phyloP scores from a whole-genome alignment of 2,888 invertebrate species.

The Lepidonotus clava region DNA sequence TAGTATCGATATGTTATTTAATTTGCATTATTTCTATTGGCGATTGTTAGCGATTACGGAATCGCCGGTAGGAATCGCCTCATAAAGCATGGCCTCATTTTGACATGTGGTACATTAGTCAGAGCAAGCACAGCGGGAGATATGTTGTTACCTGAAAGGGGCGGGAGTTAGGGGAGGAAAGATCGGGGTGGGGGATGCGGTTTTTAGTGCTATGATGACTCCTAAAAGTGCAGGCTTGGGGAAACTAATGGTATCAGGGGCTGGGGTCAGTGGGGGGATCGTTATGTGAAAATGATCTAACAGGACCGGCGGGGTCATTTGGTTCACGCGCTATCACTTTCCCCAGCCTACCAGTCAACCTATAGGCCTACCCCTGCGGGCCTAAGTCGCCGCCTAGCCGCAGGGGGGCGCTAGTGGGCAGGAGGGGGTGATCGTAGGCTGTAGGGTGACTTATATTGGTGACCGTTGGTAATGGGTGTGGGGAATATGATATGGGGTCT shows the following conservation, averaged over 20 bases:
- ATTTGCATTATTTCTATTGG: too few relatives aligned
- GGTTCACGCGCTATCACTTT: conserved; percentile 10
- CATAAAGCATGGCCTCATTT: too few relatives aligned
- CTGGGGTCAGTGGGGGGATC: neutral
- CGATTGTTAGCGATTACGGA: too few relatives aligned
- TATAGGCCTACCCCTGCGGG: too few relatives aligned
- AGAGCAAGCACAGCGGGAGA: neutral
- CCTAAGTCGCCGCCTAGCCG: too few relatives aligned
- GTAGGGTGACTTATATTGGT: too few relatives aligned
- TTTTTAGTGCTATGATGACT: conserved; percentile 28
- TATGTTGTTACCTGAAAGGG: neutral
- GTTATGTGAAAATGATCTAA: conserved; percentile 38
- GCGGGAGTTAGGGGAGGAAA: neutral
- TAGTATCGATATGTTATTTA: too few relatives aligned
- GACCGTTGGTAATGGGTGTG: neutral
- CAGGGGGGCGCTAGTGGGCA: too few relatives aligned
- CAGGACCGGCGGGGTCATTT: conserved; percentile 21
- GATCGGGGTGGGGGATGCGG: neutral
- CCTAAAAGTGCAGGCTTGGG: conserved; percentile 13
- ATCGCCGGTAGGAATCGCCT: too few relatives aligned
- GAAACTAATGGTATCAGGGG: conserved; percentile 25
- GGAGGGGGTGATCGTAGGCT: too few relatives aligned
- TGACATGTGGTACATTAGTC: neutral
- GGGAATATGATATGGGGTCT: too few relatives aligned
- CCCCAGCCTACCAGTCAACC: neutral